A percentile compares a stretch with the other conserved stretches of the same genome.
Evolutionary conservation across 1,140 invertebrate species (phyloP).

Genomic region (Manduca sexta): DNA sequence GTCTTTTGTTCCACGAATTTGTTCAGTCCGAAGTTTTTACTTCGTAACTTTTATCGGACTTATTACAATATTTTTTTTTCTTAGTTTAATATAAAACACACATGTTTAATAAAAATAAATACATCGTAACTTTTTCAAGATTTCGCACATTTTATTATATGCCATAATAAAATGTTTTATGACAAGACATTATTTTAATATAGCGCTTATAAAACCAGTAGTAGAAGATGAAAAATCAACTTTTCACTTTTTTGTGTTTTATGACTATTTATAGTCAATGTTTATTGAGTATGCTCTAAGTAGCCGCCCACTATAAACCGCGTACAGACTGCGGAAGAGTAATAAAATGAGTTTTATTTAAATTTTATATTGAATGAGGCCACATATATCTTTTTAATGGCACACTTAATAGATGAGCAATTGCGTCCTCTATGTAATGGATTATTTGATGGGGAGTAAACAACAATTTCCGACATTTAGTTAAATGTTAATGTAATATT

Average conservation of each 20-base stretch:
- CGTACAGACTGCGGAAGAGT: conserved; percentile 5
- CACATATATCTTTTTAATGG: background rate
- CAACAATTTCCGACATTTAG: background rate
- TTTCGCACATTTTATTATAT: too few relatives aligned
- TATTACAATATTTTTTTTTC: too few relatives aligned
- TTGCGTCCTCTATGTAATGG: background rate
- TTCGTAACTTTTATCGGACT: too few relatives aligned
- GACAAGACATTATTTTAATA: background rate
- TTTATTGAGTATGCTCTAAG: conserved; percentile 12
- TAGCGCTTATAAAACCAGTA: background rate
- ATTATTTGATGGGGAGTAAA: background rate
- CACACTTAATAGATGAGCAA: background rate
- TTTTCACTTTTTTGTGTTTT: conserved; percentile 12
- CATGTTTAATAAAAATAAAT: too few relatives aligned
- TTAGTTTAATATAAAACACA: too few relatives aligned
- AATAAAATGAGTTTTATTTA: conserved; percentile 10
- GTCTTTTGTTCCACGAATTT: too few relatives aligned
- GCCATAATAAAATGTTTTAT: too few relatives aligned
- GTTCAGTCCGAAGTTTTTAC: too few relatives aligned
- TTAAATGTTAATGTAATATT: background rate
- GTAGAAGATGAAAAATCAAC: background rate
- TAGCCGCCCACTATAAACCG: conserved; percentile 7
- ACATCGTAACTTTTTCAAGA: too few relatives aligned
- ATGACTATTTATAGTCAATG: conserved; percentile 10
- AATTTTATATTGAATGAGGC: background rate